These are phyloP conservation scores for Tenebrosternarchus preto DNA, from an alignment of 2,113 vertebrate species.

Conservation along the genomic window DNA sequence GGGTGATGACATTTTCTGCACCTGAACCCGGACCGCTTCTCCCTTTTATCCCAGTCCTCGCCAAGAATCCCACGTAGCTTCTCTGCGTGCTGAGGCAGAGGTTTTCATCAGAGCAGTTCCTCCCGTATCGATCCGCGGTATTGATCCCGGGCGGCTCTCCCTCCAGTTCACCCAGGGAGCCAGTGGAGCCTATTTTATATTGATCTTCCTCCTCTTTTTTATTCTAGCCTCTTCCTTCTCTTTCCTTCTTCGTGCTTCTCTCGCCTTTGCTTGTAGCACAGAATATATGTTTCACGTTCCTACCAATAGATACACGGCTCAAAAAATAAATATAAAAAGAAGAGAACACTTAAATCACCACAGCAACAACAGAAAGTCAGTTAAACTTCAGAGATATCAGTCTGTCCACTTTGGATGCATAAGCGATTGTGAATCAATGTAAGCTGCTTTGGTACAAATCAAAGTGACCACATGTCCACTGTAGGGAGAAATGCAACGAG, in stretches of 20 bases:
- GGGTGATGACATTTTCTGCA: background rate
- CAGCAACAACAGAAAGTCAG: too few relatives aligned
- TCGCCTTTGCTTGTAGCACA: background rate
- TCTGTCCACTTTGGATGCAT: too few relatives aligned
- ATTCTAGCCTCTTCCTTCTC: conserved; percentile 63
- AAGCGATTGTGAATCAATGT: too few relatives aligned
- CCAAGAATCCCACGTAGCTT: conserved; percentile 59
- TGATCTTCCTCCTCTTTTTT: conserved; percentile 65
- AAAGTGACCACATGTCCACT: too few relatives aligned
- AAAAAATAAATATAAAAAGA: too few relatives aligned
- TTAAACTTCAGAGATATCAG: too few relatives aligned
- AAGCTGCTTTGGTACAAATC: too few relatives aligned
- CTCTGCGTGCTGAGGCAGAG: conserved; percentile 64
- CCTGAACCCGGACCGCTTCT: conserved; percentile 42
- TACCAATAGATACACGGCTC: conserved; percentile 62
- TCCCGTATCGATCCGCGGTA: conserved; percentile 69
- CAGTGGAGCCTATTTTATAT: conserved; percentile 71
- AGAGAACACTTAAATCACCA: too few relatives aligned
- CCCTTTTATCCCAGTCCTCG: conserved; percentile 62
- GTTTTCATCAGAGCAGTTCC: conserved; percentile 72
- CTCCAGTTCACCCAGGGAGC: conserved; percentile 70
- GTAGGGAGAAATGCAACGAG: too few relatives aligned
- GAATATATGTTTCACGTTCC: conserved; percentile 61
- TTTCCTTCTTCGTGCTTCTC: conserved; percentile 38
- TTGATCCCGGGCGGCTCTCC: conserved; percentile 71